Conservation (phyloP, 2,113 vertebrate species). For the Pteropus alecto region DNA sequence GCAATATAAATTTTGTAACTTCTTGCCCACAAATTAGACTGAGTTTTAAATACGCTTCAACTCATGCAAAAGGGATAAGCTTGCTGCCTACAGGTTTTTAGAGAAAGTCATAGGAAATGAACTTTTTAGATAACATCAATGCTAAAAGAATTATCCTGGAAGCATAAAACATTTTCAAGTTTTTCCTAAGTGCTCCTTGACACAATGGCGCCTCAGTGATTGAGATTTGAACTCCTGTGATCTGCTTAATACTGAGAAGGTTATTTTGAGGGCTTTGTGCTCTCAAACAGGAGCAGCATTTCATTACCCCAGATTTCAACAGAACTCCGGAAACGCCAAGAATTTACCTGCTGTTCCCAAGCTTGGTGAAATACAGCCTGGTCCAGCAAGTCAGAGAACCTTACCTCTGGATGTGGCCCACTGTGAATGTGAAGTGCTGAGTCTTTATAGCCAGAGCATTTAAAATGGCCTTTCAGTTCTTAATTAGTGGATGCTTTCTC, state of each 20-base stretch:
- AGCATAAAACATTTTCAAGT: neutral
- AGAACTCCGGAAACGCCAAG: slow-evolving; percentile 38
- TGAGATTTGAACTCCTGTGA: slow-evolving; percentile 24
- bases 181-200: slow-evolving; percentile 24
- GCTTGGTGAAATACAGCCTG: neutral
- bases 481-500: slow-evolving; percentile 60
- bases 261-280: slow-evolving; percentile 42
- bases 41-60: neutral
- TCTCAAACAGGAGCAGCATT: neutral
- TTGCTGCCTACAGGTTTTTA: neutral
- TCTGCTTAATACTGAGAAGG: slow-evolving; percentile 22
- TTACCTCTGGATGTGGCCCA: neutral
- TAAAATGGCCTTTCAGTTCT: slow-evolving; percentile 48
- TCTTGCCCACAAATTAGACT: neutral
- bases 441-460: neutral
- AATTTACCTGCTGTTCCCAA: neutral
- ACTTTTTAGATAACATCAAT: neutral
- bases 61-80: neutral
- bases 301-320: slow-evolving; percentile 40
- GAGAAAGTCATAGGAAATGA: neutral
- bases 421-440: neutral
- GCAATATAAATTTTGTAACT: neutral
- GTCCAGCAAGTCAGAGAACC: neutral
- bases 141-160: neutral
- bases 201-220: neutral